Evolutionary conservation across 2,797 vertebrate species (phyloP).

Genomic region (Ambastaia sidthimunki): DNA sequence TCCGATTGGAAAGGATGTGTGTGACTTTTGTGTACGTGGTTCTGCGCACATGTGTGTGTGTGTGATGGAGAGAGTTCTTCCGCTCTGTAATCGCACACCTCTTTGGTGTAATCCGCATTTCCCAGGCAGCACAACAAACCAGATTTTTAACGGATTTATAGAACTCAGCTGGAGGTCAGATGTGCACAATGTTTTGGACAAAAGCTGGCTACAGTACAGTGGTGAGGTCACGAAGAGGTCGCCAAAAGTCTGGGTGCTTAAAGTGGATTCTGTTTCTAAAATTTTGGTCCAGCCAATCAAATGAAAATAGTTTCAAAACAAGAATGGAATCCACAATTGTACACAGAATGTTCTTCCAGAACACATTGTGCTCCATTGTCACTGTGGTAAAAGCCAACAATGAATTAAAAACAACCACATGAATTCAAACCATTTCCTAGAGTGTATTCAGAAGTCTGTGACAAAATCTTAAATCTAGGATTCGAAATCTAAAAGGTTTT

Average conservation of each 20-base stretch:
- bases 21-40: not conserved
- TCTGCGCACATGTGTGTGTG: not conserved
- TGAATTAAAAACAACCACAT: not conserved
- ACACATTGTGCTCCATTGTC: slow-evolving; percentile 7
- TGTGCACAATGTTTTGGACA: not conserved
- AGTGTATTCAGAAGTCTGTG: no score
- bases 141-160: slow-evolving; percentile 38
- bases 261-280: slow-evolving; percentile 15
- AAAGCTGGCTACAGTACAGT: not conserved
- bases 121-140: slow-evolving; percentile 2
- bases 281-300: not conserved
- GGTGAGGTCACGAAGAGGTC: not conserved
- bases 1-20: slow-evolving; percentile 9
- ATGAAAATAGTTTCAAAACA: slow-evolving; percentile 4
- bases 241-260: not conserved
- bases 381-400: not conserved
- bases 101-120: slow-evolving; percentile 14
- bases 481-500: not conserved
- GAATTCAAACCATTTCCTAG: no score
- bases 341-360: not conserved
- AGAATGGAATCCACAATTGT: not conserved
- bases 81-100: slow-evolving; percentile 35
- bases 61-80: not conserved
- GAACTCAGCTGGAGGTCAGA: not conserved
- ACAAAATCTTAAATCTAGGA: not conserved